These are phyloP conservation scores for Venustaconcha ellipsiformis DNA, from an alignment of 1,140 invertebrate genomes.

Conservation along the genomic window DNA sequence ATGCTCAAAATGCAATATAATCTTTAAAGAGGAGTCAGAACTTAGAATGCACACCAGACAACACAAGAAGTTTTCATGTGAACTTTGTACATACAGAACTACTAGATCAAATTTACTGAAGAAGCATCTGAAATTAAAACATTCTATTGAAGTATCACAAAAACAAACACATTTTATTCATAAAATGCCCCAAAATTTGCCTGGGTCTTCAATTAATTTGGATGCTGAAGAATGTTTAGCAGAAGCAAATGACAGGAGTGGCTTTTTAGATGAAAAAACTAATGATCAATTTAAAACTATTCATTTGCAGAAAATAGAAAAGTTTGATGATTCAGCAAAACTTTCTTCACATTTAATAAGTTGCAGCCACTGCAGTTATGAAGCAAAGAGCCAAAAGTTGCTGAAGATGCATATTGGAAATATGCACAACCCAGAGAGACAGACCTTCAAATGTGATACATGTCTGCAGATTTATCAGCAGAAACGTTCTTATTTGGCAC, in stretches of 20 bases:
- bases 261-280: neutral
- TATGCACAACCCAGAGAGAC: constrained; percentile 15
- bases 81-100: constrained; percentile 14
- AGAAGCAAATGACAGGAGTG: neutral
- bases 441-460: constrained; percentile 22
- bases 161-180: no score
- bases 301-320: no score
- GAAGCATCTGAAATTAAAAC: constrained; percentile 13
- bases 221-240: neutral
- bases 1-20: constrained; percentile 30
- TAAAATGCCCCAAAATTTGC: no score
- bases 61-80: constrained; percentile 8
- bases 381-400: constrained; percentile 1
- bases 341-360: no score
- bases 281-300: constrained; percentile 8
- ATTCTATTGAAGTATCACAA: neutral
- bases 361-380: constrained; percentile 11
- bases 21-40: constrained; percentile 30
- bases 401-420: constrained; percentile 17
- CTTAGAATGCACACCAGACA: constrained; percentile 20
- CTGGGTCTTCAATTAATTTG: no score
- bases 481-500: constrained; percentile 15
- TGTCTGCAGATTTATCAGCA: constrained; percentile 32
- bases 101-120: constrained; percentile 11
- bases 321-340: no score